phyloP scores from a whole-genome alignment of 1,140 invertebrate genomes.

The Bombus huntii region DNA sequence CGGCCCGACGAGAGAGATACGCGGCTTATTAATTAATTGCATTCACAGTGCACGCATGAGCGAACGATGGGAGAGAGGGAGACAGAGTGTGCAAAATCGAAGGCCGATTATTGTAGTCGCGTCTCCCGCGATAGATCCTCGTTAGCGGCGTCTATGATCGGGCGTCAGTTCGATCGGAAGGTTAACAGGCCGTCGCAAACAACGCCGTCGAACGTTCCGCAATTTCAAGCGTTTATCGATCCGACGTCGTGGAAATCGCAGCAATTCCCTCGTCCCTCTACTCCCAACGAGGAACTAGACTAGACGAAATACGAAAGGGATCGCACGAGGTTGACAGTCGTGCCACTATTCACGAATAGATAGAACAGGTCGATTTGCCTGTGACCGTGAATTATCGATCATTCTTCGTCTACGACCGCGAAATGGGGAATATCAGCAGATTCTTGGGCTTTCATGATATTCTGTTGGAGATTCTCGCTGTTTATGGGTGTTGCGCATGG shows the following conservation, averaged over 20 bases:
- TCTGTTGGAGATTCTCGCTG: neutral
- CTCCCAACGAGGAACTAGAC: neutral
- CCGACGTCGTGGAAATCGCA: constrained; percentile 23
- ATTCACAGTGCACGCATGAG: neutral
- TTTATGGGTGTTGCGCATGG: neutral
- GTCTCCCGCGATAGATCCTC: constrained; percentile 38
- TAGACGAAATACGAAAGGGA: constrained; percentile 5
- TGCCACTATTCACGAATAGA: constrained; percentile 5
- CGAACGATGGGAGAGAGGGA: neutral
- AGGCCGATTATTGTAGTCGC: constrained; percentile 31
- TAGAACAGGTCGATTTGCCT: constrained; percentile 7
- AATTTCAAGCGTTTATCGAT: constrained; percentile 47
- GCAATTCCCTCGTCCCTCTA: neutral
- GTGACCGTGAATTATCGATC: constrained; percentile 40
- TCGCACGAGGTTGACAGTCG: neutral
- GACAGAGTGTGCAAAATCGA: constrained; percentile 9
- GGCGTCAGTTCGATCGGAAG: constrained; percentile 37
- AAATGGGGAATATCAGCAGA: no score
- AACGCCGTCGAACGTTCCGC: constrained; percentile 31
- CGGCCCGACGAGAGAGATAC: constrained; percentile 15
- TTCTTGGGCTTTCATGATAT: neutral
- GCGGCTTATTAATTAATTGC: constrained; percentile 61
- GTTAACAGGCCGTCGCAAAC: constrained; percentile 56
- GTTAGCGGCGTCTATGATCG: constrained; percentile 45
- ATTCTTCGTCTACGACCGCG: neutral